Evolutionary conservation across 23 tunicate species (phyloP).

Genomic region (Clavelina lepadiformis): DNA sequence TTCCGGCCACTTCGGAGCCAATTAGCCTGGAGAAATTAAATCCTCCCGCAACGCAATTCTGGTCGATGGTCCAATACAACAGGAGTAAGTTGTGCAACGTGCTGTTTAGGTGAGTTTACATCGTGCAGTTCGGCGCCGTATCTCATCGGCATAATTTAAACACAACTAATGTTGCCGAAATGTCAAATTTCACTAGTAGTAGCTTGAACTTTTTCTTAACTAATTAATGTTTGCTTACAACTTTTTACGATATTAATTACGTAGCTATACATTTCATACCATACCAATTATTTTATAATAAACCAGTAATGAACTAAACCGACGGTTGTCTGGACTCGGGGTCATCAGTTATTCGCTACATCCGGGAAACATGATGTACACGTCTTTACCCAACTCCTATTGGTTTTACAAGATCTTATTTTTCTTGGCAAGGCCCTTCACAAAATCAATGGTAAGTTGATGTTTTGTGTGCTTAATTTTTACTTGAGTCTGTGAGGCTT

Average conservation of each 20-base stretch:
- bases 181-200: too few relatives aligned
- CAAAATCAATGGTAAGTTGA: conserved; percentile 67
- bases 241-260: background rate
- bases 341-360: conserved; percentile 74
- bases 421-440: conserved; percentile 70
- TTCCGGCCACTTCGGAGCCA: conserved; percentile 21
- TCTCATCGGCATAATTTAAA: background rate
- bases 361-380: conserved; percentile 94
- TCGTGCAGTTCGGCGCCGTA: background rate
- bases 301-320: conserved; percentile 86
- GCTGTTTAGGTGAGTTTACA: conserved; percentile 59
- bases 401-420: conserved; percentile 44
- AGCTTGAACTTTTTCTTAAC: too few relatives aligned
- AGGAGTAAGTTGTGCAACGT: conserved; percentile 83
- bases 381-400: conserved; percentile 50
- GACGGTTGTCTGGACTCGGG: conserved; percentile 41
- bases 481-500: background rate
- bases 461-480: conserved; percentile 1
- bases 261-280: background rate
- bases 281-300: background rate
- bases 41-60: conserved; percentile 54
- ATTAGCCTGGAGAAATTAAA: conserved; percentile 38
- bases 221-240: too few relatives aligned
- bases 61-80: conserved; percentile 81
- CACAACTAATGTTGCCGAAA: too few relatives aligned